phyloP scores from a whole-genome alignment of 2,113 vertebrate species.

The Crotophaga sulcirostris region DNA sequence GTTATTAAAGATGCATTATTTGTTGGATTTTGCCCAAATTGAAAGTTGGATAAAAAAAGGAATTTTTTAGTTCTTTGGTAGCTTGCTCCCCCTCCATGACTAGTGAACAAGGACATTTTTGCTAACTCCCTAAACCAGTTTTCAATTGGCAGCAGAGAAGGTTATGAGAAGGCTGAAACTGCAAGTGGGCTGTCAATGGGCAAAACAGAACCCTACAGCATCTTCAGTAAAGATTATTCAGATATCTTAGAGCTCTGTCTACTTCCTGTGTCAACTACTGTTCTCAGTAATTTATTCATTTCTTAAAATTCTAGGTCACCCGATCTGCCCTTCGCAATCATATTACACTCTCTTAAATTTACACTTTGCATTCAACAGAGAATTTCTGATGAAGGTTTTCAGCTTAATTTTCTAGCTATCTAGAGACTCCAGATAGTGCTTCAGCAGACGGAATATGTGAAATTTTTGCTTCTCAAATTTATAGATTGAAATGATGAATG shows the following conservation, averaged over 20 bases:
- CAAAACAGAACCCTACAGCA: neutral
- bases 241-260: neutral
- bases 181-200: neutral
- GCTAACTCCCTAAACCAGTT: neutral
- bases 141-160: neutral
- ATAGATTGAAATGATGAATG: neutral
- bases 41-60: neutral
- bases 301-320: neutral
- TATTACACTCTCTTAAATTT: neutral
- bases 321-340: neutral
- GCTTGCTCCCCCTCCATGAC: neutral
- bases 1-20: neutral
- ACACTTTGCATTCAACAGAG: neutral
- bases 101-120: neutral
- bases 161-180: neutral
- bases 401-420: neutral
- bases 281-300: neutral
- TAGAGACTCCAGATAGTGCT: neutral
- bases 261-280: neutral
- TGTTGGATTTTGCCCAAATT: neutral
- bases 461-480: slow-evolving; percentile 1
- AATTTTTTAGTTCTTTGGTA: neutral
- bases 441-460: neutral
- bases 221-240: neutral
- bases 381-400: slow-evolving; percentile 20